Evolutionary conservation across 2,797 vertebrate species (phyloP).

Genomic region (Malacoctenus gilli): DNA sequence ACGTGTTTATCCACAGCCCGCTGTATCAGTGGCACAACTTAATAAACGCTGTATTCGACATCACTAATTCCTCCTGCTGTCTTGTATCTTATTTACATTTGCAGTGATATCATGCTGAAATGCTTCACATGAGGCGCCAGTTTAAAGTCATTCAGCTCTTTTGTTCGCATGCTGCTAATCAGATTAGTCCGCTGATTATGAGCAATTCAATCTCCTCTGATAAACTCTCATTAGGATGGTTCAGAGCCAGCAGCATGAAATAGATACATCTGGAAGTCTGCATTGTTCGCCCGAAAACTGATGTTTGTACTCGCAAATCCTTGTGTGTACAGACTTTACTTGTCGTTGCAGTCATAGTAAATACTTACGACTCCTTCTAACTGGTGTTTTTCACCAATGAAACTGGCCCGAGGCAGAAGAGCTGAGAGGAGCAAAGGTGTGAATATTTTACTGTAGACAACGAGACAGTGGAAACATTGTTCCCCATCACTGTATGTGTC

Average conservation of each 20-base stretch:
- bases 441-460: slow-evolving; percentile 53
- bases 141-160: slow-evolving; percentile 27
- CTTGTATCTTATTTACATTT: slow-evolving; percentile 35
- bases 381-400: slow-evolving; percentile 29
- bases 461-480: slow-evolving; percentile 14
- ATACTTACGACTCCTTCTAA: slow-evolving; percentile 15
- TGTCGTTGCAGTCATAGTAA: slow-evolving; percentile 15
- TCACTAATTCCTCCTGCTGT: slow-evolving; percentile 3
- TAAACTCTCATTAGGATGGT: slow-evolving; percentile 27
- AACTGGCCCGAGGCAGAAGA: slow-evolving; percentile 31
- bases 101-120: slow-evolving; percentile 11
- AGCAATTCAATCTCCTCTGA: slow-evolving; percentile 25
- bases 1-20: slow-evolving; percentile 6
- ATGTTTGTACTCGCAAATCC: slow-evolving; percentile 2
- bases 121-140: slow-evolving; percentile 11
- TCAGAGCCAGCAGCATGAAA: slow-evolving; percentile 7
- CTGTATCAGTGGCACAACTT: slow-evolving; percentile 5
- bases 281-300: slow-evolving; percentile 1
- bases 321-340: not conserved
- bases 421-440: slow-evolving; percentile 11
- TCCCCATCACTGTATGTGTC: slow-evolving; percentile 25
- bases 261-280: not conserved
- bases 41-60: slow-evolving; percentile 10
- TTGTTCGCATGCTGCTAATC: slow-evolving; percentile 45
- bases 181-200: slow-evolving; percentile 33